Base-by-base conservation (phyloP, 2,888 invertebrate species). In the Bembecia ichneumoniformis region DNA sequence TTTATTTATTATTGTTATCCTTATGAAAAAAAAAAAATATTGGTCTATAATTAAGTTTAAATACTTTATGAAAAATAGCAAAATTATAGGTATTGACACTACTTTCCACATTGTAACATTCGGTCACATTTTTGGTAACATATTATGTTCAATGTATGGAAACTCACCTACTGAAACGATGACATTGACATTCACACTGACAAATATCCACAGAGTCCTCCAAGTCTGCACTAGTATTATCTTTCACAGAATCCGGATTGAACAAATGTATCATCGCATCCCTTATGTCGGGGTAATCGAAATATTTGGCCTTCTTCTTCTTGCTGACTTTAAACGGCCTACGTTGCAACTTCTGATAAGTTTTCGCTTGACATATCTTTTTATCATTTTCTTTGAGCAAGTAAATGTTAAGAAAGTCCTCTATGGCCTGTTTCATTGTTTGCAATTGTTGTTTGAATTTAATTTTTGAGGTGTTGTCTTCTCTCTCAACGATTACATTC, bases 201-300 rank as follows among this genome's bases (percentile, higher is more conserved):
- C 80, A 80, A 50, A 62, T 63, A 0, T 36, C 51, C 15, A 62
- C 56, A 0, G 51, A 59, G 9, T 65, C 66, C 28, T 28, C 28
- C 28, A 28, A 28, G 40, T 65, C 63, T 0, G 55, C 52, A n/a
- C 28, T 11, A 11, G 14, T 34, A 46, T 4, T n/a, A 9, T 46
- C 16, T 14, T 40, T 40, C 10, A 11, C 40, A 11, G 47, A 48
- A 3, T 59, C 59, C 1, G 58, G 35, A 3, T 60, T 54, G 49
- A 87, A 87, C 1, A 87, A 55, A 40, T 74, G 74, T 1, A 81
- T 56, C 58, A 87, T 64, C 0, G 81, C 77, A 11, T 87, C 87
- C 28, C 82, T 60, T 1, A 78, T 57, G 50, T 87, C 87, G 0
- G 87, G 87, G 48, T 77, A 86, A 56, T 86, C 84, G 17, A 72